Percentiles rank a stretch among this genome's conserved stretches.
These are phyloP conservation scores for Dermolepida albohirtum DNA, from an alignment of 2,888 invertebrate species.

Conservation along the genomic window DNA sequence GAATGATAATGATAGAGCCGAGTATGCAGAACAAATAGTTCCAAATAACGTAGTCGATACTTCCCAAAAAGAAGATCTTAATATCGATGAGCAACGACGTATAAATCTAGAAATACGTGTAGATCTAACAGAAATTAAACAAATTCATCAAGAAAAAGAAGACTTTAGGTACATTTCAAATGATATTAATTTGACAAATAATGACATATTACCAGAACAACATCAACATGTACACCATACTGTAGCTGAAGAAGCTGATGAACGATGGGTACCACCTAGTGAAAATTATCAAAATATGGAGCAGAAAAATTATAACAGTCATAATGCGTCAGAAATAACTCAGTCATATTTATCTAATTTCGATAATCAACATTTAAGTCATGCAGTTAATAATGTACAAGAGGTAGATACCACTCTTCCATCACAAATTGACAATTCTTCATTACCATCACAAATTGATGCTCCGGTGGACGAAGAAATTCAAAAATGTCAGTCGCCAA, in stretches of 20 bases:
- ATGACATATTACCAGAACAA: slow-evolving; percentile 45
- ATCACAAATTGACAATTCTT: slow-evolving; percentile 35
- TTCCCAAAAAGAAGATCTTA: slow-evolving; percentile 55
- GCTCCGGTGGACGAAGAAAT: slow-evolving; percentile 60
- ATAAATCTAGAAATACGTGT: slow-evolving; percentile 55
- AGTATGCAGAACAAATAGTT: slow-evolving; percentile 59
- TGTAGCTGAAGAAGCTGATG: slow-evolving; percentile 68
- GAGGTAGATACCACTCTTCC: slow-evolving; percentile 11
- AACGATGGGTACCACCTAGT: slow-evolving; percentile 74
- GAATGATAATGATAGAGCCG: slow-evolving; percentile 59
- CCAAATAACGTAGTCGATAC: slow-evolving; percentile 54
- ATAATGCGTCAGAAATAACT: slow-evolving; percentile 21
- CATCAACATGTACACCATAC: slow-evolving; percentile 63
- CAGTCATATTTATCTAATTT: slow-evolving; percentile 40
- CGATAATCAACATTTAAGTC: slow-evolving; percentile 27
- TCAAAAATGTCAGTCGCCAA: slow-evolving; percentile 62
- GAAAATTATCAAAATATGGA: slow-evolving; percentile 57
- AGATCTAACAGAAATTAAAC: slow-evolving; percentile 49
- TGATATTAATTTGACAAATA: slow-evolving; percentile 58
- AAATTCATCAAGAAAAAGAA: slow-evolving; percentile 46
- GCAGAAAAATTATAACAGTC: slow-evolving; percentile 30
- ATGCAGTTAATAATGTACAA: slow-evolving; percentile 35
- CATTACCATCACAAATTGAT: slow-evolving; percentile 47
- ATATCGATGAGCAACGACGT: slow-evolving; percentile 45
- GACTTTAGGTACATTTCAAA: slow-evolving; percentile 54